Percentiles rank a stretch among this genome's conserved stretches.
These are phyloP conservation scores for Nudaria mundana DNA, from an alignment of 2,888 invertebrate species.

Conservation along the genomic window DNA sequence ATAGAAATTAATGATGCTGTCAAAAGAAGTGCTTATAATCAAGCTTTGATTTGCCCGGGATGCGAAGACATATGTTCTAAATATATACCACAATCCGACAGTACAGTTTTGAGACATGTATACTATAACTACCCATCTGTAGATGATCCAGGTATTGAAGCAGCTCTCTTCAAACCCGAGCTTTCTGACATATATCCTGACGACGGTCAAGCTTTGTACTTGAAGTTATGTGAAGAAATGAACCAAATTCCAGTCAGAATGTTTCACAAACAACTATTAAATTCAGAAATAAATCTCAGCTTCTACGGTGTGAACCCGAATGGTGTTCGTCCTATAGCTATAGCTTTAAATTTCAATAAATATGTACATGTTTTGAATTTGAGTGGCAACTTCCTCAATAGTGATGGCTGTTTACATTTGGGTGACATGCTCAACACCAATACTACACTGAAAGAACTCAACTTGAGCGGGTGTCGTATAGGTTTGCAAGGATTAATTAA, in stretches of 20 bases:
- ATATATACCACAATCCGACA: conserved; percentile 40
- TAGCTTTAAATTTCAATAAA: conserved; percentile 41
- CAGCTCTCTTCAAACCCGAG: conserved; percentile 35
- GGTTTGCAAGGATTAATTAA: conserved; percentile 38
- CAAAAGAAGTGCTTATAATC: too few species aligned
- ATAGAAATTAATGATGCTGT: too few species aligned
- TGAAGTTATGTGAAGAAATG: conserved; percentile 43
- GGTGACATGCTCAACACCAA: conserved; percentile 42
- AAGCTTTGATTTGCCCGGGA: conserved; percentile 38
- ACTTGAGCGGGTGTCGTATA: conserved; percentile 46
- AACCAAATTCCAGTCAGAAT: conserved; percentile 35
- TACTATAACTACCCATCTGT: conserved; percentile 45
- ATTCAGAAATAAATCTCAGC: conserved; percentile 38
- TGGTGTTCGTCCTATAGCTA: conserved; percentile 45
- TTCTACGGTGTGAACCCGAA: conserved; percentile 41
- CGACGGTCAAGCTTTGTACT: conserved; percentile 44
- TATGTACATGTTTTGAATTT: conserved; percentile 37
- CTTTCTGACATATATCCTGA: conserved; percentile 30
- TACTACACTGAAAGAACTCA: conserved; percentile 37
- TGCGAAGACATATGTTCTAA: conserved; percentile 43
- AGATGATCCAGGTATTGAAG: conserved; percentile 43
- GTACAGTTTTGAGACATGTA: conserved; percentile 32
- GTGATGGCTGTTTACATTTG: conserved; percentile 49
- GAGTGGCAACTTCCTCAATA: conserved; percentile 43
- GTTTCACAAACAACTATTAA: conserved; percentile 39